phyloP scores from a whole-genome alignment of 2,888 invertebrate genomes.

The Coelinius sp. region DNA sequence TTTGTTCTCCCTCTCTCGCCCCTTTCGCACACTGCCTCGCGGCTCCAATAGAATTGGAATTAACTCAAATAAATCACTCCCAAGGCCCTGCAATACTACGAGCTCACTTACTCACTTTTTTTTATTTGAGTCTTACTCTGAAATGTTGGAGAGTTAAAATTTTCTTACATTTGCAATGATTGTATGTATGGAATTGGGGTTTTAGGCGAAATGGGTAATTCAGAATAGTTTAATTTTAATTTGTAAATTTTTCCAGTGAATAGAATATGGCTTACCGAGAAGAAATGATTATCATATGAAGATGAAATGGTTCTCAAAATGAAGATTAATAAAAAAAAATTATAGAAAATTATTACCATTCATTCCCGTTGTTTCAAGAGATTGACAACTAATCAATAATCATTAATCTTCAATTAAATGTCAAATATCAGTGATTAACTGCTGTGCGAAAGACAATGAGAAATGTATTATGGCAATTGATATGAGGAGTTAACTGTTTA shows the following conservation, averaged over 20 bases:
- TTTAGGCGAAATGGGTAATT: slow-evolving; percentile 30
- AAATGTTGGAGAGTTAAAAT: slow-evolving; percentile 58
- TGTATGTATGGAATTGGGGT: slow-evolving; percentile 42
- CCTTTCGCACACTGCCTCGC: slow-evolving; percentile 54
- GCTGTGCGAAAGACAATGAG: slow-evolving; percentile 3
- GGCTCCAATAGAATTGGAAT: slow-evolving; percentile 72
- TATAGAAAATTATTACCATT: no score
- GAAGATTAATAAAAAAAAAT: no score
- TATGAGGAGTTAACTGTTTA: slow-evolving; percentile 53
- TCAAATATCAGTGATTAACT: neutral
- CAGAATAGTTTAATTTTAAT: neutral
- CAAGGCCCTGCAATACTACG: slow-evolving; percentile 59
- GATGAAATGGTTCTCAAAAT: no score
- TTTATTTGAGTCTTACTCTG: slow-evolving; percentile 10
- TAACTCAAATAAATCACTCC: slow-evolving; percentile 69
- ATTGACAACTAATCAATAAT: neutral
- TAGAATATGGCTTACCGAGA: neutral
- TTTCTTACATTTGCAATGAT: slow-evolving; percentile 58
- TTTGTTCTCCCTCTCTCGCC: slow-evolving; percentile 43
- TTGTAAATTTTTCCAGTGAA: neutral
- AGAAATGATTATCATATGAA: neutral
- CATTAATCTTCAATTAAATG: neutral
- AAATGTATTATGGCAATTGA: neutral
- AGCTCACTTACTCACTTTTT: slow-evolving; percentile 34
- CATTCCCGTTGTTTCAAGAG: no score